Evolutionary conservation across 1,140 invertebrate species (phyloP), one percentile per base, ranked within the genome.

Genomic region (Cylas formicarius): DNA sequence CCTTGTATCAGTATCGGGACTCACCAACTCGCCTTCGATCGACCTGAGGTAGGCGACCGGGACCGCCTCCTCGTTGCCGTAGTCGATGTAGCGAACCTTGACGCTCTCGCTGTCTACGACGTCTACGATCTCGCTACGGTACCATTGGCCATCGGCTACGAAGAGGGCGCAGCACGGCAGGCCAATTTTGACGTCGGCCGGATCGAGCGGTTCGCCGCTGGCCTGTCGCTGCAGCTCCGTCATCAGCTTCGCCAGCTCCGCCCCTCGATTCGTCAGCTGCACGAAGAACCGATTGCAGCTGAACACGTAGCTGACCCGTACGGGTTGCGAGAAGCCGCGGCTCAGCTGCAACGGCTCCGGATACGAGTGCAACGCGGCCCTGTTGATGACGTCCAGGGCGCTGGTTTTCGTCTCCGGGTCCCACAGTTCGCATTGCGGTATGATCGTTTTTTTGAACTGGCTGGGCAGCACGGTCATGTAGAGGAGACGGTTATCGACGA

Each of bases 41-140:
- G 65, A 65, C 46, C 78, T 76, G 9, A 89, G 61, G 17, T 74
- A 60, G 11, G 67, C 63, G 0, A 70, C 55, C 8, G 72, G 58
- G 8, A 84, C 72, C 29, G 69, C 71, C 57, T 84, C 81, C 56
- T 84, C 79, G 59, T 87, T 87, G 0, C 86, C 86, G 71, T 82
- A 87, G 65, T 90, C 86, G 1, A 90, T 78, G 65, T 85, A 86
- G 5, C 71, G 66, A 0, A 86, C 77, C 24, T 68, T 67, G 2
- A 76, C 61, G 32, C 66, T 64, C n/a, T 55, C 43, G 2, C 71
- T 65, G 9, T 65, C 67, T 27, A 58, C 60, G 2, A 72, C 56
- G 2, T 63, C 60, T 11, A 74, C 56, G 5, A 84, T 72, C 53
- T 76, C 70, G 5, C 79, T 81, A 34, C 81, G 67, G 58, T 85